phyloP scores from a whole-genome alignment of 2,888 invertebrate species.

The Drosophila neotestacea region DNA sequence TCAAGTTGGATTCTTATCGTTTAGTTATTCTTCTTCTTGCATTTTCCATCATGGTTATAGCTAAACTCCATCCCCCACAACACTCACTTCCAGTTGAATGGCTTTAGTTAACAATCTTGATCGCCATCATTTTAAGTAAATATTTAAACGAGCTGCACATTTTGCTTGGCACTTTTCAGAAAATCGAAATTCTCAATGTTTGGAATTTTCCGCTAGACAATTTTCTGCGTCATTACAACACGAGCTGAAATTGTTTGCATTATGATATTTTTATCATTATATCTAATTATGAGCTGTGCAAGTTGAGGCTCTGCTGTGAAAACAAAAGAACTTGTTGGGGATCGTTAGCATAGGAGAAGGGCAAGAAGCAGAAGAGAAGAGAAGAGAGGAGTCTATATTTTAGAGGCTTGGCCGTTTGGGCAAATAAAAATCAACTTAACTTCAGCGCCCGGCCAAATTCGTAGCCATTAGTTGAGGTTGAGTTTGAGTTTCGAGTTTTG shows the following conservation, averaged over 20 bases:
- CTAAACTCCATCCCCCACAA: constrained; percentile 1
- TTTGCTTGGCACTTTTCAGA: constrained; percentile 5
- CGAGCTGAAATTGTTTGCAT: constrained; percentile 66
- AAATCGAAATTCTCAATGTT: constrained; percentile 4
- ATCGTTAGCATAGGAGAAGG: neutral
- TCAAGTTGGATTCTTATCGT: neutral
- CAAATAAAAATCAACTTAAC: constrained; percentile 50
- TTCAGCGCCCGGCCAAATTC: constrained; percentile 42
- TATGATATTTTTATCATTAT: constrained; percentile 73
- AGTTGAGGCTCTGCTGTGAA: constrained; percentile 20
- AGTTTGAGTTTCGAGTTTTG: constrained; percentile 10
- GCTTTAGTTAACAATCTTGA: constrained; percentile 24
- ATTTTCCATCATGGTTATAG: neutral
- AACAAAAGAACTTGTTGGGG: constrained; percentile 45
- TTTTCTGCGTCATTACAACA: constrained; percentile 64
- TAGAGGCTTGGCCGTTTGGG: constrained; percentile 67
- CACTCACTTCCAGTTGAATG: constrained; percentile 45
- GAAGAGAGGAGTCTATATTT: constrained; percentile 15
- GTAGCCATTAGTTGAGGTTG: constrained; percentile 43
- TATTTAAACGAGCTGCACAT: constrained; percentile 53
- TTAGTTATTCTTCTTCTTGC: neutral
- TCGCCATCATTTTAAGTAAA: constrained; percentile 23
- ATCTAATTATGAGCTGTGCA: constrained; percentile 70
- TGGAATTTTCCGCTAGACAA: constrained; percentile 57
- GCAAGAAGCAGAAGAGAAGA: too few relatives aligned